Percentiles rank a stretch among this genome's conserved stretches.
These are phyloP conservation scores for Frankliniella fusca DNA, from an alignment of 2,888 invertebrate species.

Conservation along the genomic window DNA sequence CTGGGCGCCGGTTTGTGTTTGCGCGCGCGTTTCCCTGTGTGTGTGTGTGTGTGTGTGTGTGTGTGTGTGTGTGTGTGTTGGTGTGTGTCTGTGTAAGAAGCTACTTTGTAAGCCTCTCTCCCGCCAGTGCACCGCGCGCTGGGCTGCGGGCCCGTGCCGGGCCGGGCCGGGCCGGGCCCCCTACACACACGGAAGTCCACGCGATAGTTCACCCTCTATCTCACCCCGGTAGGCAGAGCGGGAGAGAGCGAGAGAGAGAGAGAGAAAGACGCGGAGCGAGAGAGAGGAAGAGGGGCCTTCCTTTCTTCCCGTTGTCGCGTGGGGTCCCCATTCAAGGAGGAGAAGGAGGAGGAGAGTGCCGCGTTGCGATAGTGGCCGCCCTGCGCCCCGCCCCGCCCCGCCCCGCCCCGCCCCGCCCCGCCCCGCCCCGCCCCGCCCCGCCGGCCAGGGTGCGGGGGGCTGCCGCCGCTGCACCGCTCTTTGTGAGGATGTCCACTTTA, in stretches of 20 bases:
- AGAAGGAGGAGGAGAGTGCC: neutral
- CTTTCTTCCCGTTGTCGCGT: slow-evolving; percentile 13
- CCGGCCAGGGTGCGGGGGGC: too few species aligned
- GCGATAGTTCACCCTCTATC: slow-evolving; percentile 17
- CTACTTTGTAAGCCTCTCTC: slow-evolving; percentile 2
- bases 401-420: neutral
- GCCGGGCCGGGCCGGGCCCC: too few species aligned
- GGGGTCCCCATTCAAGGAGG: neutral
- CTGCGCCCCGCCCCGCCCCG: neutral
- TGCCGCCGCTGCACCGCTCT: too few species aligned
- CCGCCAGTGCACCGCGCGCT: neutral
- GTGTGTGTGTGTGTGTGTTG: neutral
- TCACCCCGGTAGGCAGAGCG: neutral
- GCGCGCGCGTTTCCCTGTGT: neutral
- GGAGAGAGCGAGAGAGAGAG: too few species aligned
- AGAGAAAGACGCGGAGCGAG: too few species aligned
- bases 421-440: too few species aligned
- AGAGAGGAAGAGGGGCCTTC: neutral
- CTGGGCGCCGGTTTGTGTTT: slow-evolving; percentile 14
- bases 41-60: slow-evolving; percentile 12
- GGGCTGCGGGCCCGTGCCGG: too few species aligned
- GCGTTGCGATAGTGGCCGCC: neutral
- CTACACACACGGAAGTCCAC: slow-evolving; percentile 3
- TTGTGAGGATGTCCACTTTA: too few species aligned
- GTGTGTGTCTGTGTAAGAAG: neutral